Evolutionary conservation across 2,797 vertebrate species (phyloP).

Genomic region (Fringilla coelebs): DNA sequence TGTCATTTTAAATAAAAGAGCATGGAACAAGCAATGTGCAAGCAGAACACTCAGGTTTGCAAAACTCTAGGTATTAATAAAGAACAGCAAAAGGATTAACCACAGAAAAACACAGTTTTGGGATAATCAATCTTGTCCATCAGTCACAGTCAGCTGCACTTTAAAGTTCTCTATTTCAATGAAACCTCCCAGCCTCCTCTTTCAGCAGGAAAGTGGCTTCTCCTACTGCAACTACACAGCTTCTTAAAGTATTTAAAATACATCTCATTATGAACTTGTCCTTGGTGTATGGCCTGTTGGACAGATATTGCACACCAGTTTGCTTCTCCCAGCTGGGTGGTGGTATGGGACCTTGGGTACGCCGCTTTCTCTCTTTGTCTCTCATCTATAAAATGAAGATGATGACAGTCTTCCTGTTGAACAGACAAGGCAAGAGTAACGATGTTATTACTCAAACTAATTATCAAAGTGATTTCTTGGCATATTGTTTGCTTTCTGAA

Average conservation of each 20-base stretch:
- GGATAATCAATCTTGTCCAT: neutral
- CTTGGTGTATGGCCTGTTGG: neutral
- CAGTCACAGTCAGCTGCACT: neutral
- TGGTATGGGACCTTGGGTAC: neutral
- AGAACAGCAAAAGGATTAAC: neutral
- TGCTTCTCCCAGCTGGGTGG: neutral
- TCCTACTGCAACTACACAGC: neutral
- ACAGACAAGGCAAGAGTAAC: neutral
- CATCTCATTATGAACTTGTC: neutral
- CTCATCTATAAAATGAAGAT: neutral
- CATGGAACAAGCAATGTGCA: neutral
- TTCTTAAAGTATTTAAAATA: neutral
- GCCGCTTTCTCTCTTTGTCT: neutral
- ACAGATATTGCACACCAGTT: neutral
- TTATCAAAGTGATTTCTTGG: neutral
- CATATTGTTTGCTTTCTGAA: slow-evolving; percentile 16
- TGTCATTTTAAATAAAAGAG: neutral
- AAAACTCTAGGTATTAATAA: neutral
- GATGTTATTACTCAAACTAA: neutral
- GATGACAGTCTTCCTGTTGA: neutral
- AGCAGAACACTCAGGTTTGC: neutral
- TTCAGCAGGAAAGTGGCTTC: neutral
- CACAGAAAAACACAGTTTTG: neutral
- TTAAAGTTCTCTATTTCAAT: neutral
- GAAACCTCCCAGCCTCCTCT: neutral